phyloP scores from a whole-genome alignment of 2,888 invertebrate species.

The Trachelus troglodyta region DNA sequence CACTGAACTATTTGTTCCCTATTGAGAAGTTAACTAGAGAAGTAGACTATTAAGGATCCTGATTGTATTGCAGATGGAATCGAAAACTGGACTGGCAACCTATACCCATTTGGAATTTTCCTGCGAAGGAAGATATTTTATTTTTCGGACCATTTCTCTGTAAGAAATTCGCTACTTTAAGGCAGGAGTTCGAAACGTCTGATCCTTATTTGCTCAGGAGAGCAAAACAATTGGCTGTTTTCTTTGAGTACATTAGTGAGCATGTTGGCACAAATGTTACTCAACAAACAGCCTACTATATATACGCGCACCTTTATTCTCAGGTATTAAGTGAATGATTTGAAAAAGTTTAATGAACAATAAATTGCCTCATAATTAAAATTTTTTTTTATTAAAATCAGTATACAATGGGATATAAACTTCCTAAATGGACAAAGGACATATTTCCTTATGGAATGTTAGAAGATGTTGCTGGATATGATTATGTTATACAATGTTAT shows the following conservation, averaged over 20 bases:
- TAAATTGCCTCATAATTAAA: no score
- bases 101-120: constrained; percentile 9
- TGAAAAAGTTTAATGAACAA: no score
- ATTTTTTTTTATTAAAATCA: no score
- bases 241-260: constrained; percentile 7
- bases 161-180: background rate
- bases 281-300: background rate
- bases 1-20: no score
- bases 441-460: constrained; percentile 9
- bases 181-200: background rate
- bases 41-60: no score
- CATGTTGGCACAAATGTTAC: constrained; percentile 17
- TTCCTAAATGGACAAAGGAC: no score
- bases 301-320: constrained; percentile 10
- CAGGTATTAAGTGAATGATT: constrained; percentile 5
- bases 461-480: constrained; percentile 10
- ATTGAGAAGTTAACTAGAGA: no score
- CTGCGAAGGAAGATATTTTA: background rate
- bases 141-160: background rate
- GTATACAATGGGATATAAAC: no score
- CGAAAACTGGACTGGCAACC: constrained; percentile 25
- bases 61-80: constrained; percentile 19
- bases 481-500: constrained; percentile 9
- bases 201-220: constrained; percentile 1
- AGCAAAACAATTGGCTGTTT: background rate